A percentile compares a stretch with the other conserved stretches of the same genome.
phyloP scores from a whole-genome alignment of 2,113 vertebrate species.

The Paramisgurnus dabryanus region DNA sequence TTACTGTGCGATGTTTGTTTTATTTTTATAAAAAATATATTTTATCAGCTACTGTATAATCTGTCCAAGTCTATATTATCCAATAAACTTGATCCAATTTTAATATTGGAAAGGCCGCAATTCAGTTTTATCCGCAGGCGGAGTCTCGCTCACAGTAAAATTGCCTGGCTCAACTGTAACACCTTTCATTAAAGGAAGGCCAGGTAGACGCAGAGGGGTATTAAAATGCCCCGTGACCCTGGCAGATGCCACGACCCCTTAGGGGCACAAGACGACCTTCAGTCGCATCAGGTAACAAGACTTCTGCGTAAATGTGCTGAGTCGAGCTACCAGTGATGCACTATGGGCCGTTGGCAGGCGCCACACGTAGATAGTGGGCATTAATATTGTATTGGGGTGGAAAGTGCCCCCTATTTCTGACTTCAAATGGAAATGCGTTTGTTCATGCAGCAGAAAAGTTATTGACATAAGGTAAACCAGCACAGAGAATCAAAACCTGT shows the following conservation, averaged over 20 bases:
- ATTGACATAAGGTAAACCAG: neutral
- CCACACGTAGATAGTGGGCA: neutral
- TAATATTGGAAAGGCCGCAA: conserved; percentile 29
- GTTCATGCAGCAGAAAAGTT: neutral
- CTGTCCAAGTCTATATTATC: conserved; percentile 12
- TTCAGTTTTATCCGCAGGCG: neutral
- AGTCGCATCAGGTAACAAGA: conserved; percentile 4
- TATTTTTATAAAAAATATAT: neutral
- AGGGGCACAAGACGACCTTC: neutral
- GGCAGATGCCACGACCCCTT: neutral
- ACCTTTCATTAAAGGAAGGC: conserved; percentile 21
- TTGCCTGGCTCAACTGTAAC: neutral
- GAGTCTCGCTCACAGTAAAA: conserved; percentile 15
- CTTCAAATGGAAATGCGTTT: conserved; percentile 16
- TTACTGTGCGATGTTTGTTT: neutral
- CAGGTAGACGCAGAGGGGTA: conserved; percentile 7
- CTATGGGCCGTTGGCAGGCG: conserved; percentile 11
- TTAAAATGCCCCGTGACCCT: conserved; percentile 25
- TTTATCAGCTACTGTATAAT: neutral
- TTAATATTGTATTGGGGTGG: conserved; percentile 19
- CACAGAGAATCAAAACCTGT: neutral
- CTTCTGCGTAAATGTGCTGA: conserved; percentile 4
- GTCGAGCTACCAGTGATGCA: neutral
- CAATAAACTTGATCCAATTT: conserved; percentile 28
- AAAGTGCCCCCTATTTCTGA: conserved; percentile 11